Evolutionary conservation across 2,888 invertebrate genomes (phyloP).

Genomic region (Apodemia mormo): DNA sequence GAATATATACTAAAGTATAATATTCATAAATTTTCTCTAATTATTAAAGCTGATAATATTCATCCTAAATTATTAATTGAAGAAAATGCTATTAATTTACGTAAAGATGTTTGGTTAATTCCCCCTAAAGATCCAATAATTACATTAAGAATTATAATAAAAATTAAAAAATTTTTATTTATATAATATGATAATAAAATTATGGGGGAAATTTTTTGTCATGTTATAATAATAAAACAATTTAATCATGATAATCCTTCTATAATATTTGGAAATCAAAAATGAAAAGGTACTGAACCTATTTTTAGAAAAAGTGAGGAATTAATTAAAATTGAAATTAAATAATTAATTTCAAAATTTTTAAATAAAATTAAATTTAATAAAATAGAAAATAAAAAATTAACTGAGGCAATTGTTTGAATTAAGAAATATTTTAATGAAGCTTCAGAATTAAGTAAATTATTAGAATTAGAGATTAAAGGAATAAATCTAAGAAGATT

Average conservation of each 20-base stretch:
- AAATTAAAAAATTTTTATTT: constrained; percentile 62
- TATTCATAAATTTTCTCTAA: constrained; percentile 70
- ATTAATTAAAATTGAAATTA: constrained; percentile 57
- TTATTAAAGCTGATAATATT: constrained; percentile 70
- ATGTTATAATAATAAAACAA: constrained; percentile 80
- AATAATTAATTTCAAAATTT: constrained; percentile 54
- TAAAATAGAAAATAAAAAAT: constrained; percentile 75
- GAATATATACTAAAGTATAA: constrained; percentile 71
- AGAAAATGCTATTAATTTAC: constrained; percentile 83
- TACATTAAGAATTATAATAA: constrained; percentile 68
- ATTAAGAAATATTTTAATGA: constrained; percentile 83
- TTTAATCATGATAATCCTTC: constrained; percentile 82
- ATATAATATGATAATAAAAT: constrained; percentile 75
- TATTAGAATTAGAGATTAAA: constrained; percentile 74
- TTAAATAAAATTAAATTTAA: constrained; percentile 59
- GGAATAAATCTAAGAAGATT: constrained; percentile 84
- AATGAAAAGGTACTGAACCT: constrained; percentile 82
- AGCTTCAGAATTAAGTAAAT: constrained; percentile 76
- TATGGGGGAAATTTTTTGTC: constrained; percentile 85
- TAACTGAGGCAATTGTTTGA: constrained; percentile 81
- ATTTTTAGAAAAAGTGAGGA: constrained; percentile 77
- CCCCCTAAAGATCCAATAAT: constrained; percentile 77
- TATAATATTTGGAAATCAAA: constrained; percentile 82
- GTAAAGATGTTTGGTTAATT: constrained; percentile 78
- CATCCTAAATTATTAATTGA: constrained; percentile 85